These are phyloP conservation scores for Sacculina carcini DNA, from an alignment of 2,888 invertebrate species.

Conservation along the genomic window DNA sequence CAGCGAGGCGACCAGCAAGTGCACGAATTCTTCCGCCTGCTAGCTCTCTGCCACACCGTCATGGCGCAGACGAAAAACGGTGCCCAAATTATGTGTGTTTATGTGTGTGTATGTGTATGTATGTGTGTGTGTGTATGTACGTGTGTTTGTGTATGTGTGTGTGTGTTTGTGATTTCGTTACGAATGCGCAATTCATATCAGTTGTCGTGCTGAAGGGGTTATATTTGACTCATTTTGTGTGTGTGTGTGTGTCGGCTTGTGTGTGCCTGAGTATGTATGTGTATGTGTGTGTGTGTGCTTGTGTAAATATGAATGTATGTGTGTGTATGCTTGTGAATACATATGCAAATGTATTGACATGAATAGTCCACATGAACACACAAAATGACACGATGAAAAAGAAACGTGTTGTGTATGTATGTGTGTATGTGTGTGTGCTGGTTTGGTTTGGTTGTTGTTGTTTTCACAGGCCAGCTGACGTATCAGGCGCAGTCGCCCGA, in stretches of 20 bases:
- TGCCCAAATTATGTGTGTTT: too few relatives aligned
- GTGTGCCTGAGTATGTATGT: too few relatives aligned
- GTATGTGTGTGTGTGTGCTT: too few relatives aligned
- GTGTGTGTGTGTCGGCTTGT: not conserved
- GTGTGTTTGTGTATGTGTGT: not conserved
- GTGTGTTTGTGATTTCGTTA: not conserved
- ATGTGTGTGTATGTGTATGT: not conserved
- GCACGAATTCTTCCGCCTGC: constrained; percentile 63
- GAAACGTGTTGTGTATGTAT: not conserved
- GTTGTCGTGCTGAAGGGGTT: too few relatives aligned
- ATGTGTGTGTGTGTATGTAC: not conserved
- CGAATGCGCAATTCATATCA: too few relatives aligned
- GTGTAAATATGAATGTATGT: too few relatives aligned
- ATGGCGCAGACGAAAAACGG: constrained; percentile 82
- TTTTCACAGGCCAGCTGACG: constrained; percentile 29
- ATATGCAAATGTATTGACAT: too few relatives aligned
- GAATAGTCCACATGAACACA: too few relatives aligned
- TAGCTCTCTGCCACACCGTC: constrained; percentile 93
- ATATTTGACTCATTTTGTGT: too few relatives aligned
- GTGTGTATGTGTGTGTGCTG: not conserved
- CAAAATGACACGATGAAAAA: too few relatives aligned
- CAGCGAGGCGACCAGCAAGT: constrained; percentile 39
- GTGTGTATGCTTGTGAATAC: not conserved
- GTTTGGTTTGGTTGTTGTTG: not conserved
- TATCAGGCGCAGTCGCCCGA: constrained; percentile 95